Evolutionary conservation across 2,888 invertebrate genomes (phyloP).

Genomic region (Latrodectus elegans): DNA sequence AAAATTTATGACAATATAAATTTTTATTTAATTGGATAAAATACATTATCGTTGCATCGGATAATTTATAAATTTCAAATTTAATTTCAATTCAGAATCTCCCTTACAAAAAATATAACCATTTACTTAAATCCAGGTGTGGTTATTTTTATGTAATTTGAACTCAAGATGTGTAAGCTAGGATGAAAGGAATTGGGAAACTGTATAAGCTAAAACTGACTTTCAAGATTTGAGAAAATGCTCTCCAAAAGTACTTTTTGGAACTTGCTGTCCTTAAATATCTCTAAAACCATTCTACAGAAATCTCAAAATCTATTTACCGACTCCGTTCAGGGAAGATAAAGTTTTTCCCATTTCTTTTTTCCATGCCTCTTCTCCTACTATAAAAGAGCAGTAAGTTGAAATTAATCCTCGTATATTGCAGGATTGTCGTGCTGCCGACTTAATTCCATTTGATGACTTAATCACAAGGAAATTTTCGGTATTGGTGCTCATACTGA

Average conservation of each 20-base stretch:
- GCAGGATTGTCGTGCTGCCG: constrained; percentile 29
- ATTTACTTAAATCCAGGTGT: no score
- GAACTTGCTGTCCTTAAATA: constrained; percentile 36
- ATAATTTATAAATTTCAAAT: no score
- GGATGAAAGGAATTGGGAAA: constrained; percentile 31
- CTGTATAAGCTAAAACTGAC: not conserved
- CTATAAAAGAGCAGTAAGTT: constrained; percentile 61
- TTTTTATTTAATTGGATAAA: no score
- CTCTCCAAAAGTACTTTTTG: constrained; percentile 41
- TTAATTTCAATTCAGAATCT: no score
- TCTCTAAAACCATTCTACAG: constrained; percentile 33
- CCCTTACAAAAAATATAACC: no score
- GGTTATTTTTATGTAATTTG: no score
- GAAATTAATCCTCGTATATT: constrained; percentile 60
- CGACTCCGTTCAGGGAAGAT: constrained; percentile 21
- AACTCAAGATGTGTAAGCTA: not conserved
- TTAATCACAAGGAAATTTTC: constrained; percentile 22
- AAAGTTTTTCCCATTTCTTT: constrained; percentile 56
- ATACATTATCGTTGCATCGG: no score
- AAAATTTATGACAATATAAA: no score
- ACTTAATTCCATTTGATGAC: constrained; percentile 61
- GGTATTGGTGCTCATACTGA: not conserved
- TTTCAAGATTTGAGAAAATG: constrained; percentile 42
- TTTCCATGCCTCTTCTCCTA: constrained; percentile 13
- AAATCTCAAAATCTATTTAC: constrained; percentile 56